Base-by-base conservation (phyloP, 2,888 invertebrate genomes). In the Slavum lentiscoides region DNA sequence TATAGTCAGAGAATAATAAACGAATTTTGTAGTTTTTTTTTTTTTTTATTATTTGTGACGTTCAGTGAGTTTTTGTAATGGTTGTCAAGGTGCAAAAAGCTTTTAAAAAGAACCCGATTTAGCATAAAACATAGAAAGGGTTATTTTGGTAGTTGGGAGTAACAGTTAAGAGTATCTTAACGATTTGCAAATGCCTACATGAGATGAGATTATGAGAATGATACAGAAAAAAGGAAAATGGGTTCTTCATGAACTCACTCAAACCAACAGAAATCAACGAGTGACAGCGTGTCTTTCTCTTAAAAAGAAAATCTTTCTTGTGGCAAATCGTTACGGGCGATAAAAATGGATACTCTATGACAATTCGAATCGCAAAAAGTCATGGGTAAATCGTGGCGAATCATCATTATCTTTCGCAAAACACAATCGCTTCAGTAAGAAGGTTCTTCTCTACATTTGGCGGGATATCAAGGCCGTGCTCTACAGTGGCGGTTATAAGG, bases 21-120 rank as follows among this genome's bases (percentile, higher is more conserved):
- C 19, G 13, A 66, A 74, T 74, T 64, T 64, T 23, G 15, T 43
- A 7, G 9, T 6, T 64, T 64, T 64, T 30, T 62, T 53, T 49
- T 69, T 69, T 39, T 21, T n/a, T n/a, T n/a, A n/a, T n/a, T 30
- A 19, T 69, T 11, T n/a, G 30, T 17, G 37, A 37, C 55, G 37
- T 74, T 64, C 66, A 55, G 66, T 74, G 37, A 74, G 39, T 15
- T 53, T 49, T 11, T 49, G 9, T 11, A 49, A n/a, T n/a, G n/a
- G n/a, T n/a, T n/a, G n/a, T n/a, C n/a, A n/a, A 11, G 8, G 49
- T 49, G 11, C 9, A 49, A 39, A 39, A 39, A 39, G 49, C 49
- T 49, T 49, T 49, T 49, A 11, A 7, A 49, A 49, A 49, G 8
- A 49, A 9, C 8, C 1, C 11, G 49, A 49, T 11, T 49, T 49